A percentile compares a stretch with the other conserved stretches of the same genome.
Conservation (phyloP, 2,113 vertebrate species). For the Sterrhoptilus dennistouni region DNA sequence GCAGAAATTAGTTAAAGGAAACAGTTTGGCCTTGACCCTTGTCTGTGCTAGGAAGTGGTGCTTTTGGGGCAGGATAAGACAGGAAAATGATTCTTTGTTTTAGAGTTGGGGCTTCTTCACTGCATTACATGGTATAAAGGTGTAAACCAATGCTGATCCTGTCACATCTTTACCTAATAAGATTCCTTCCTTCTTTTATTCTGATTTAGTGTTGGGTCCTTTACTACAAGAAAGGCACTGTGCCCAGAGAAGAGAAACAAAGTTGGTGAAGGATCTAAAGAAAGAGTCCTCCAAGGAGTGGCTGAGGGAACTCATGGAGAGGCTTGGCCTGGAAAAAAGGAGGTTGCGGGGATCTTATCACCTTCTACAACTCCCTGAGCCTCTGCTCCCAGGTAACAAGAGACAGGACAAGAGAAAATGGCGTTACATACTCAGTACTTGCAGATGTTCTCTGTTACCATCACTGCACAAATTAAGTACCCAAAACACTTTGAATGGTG, state of each 20-base stretch:
- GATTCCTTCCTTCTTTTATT: not conserved
- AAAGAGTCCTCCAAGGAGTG: not conserved
- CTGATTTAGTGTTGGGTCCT: not conserved
- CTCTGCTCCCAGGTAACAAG: not conserved
- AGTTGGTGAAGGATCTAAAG: not conserved
- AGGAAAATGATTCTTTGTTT: not conserved
- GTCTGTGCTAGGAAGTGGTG: not conserved
- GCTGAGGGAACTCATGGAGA: not conserved
- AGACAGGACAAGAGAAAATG: not conserved
- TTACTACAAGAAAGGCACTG: not conserved
- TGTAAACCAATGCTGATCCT: not conserved
- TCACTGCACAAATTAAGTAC: not conserved
- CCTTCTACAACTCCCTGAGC: not conserved
- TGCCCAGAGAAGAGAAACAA: not conserved
- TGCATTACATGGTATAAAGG: not conserved
- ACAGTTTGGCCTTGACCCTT: not conserved
- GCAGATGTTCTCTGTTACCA: not conserved
- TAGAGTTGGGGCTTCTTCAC: not conserved
- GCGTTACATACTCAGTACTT: rapidly evolving
- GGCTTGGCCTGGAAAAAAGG: not conserved
- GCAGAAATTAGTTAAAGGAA: not conserved
- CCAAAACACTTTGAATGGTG: not conserved
- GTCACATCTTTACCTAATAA: not conserved
- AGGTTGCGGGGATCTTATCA: not conserved
- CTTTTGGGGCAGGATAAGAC: not conserved